Conservation (phyloP, 2,888 invertebrate species). For the Yponomeuta sedellus region DNA sequence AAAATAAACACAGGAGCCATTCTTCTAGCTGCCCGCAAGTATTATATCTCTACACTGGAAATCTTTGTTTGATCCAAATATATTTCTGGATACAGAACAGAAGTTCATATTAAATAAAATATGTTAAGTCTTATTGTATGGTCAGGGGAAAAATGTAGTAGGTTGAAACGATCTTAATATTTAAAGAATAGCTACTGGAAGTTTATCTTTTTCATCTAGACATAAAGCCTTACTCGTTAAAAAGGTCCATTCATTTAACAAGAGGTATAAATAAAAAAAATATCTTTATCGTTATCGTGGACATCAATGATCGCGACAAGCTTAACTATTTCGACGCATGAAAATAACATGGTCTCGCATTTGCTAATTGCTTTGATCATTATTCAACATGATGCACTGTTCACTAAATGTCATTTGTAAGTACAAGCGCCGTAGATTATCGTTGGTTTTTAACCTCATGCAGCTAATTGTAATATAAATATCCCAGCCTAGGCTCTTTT, state of each 20-base stretch:
- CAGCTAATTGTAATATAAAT: neutral
- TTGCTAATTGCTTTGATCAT: slow-evolving; percentile 45
- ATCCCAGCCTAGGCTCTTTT: neutral
- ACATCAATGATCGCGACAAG: slow-evolving; percentile 29
- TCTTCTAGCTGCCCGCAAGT: slow-evolving; percentile 38
- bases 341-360: slow-evolving; percentile 1
- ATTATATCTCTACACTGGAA: slow-evolving; percentile 57
- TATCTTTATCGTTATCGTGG: slow-evolving; percentile 39
- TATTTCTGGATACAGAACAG: slow-evolving; percentile 75
- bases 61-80: slow-evolving; percentile 72
- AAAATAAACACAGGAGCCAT: slow-evolving; percentile 46
- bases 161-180: slow-evolving; percentile 47
- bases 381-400: slow-evolving; percentile 32
- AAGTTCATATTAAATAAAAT: slow-evolving; percentile 77
- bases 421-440: neutral
- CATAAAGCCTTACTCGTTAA: neutral
- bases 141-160: slow-evolving; percentile 47
- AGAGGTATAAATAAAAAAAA: neutral
- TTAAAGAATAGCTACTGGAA: slow-evolving; percentile 26
- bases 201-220: neutral
- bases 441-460: neutral
- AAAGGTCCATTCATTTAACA: neutral
- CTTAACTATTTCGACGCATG: neutral
- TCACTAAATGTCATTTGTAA: slow-evolving; percentile 36
- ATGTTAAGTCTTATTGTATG: slow-evolving; percentile 75